Conservation (phyloP, 1,140 invertebrate genomes). For the Lepidostoma basale region DNA sequence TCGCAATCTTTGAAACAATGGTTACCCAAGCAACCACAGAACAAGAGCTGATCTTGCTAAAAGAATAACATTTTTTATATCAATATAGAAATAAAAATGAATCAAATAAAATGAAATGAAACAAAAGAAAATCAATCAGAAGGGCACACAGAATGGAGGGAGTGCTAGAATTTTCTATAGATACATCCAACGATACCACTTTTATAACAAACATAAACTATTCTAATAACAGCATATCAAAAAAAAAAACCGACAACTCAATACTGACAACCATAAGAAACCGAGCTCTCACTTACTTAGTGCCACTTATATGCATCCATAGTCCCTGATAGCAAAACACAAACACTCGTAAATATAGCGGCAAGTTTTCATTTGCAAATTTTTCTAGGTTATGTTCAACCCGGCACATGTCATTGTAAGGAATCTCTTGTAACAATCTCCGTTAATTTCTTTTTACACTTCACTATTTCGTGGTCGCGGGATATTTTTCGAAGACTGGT, state of each 20-base stretch:
- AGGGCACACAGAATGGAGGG: neutral
- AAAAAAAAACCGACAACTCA: neutral
- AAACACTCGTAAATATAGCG: conserved; percentile 24
- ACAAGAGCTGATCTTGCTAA: no score
- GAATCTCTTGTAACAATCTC: conserved; percentile 21
- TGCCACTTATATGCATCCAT: conserved; percentile 18
- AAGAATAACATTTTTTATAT: no score
- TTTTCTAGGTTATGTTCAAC: neutral
- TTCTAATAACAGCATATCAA: neutral
- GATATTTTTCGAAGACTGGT: conserved; percentile 34
- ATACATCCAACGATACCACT: neutral
- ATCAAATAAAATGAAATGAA: neutral
- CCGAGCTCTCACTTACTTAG: conserved; percentile 26
- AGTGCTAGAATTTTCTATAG: neutral
- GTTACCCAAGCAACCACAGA: no score
- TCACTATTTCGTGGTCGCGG: conserved; percentile 16
- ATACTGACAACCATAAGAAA: neutral
- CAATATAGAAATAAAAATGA: no score
- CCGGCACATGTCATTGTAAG: neutral
- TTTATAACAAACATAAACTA: conserved; percentile 21
- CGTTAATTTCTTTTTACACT: conserved; percentile 42
- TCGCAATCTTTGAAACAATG: no score
- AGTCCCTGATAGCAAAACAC: conserved; percentile 21
- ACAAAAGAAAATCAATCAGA: neutral
- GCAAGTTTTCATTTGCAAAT: conserved; percentile 3